Base-by-base conservation (phyloP, 2,888 invertebrate species). In the Yponomeuta evonymella region DNA sequence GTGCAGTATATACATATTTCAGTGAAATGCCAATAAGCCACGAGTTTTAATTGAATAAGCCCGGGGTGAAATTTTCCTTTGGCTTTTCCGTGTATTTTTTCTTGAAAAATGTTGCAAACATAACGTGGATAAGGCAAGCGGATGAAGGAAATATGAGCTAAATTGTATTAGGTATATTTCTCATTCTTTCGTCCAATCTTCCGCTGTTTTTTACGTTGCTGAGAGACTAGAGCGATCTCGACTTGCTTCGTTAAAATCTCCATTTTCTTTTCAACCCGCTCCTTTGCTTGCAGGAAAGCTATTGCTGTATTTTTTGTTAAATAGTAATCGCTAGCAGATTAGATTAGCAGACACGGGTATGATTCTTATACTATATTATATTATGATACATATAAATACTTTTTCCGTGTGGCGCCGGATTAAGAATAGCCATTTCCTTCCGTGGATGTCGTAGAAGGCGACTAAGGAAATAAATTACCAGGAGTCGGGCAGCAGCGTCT, bases 181-280 rank as follows among this genome's bases (percentile, higher is more conserved):
- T 71, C 70, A 70, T 67, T 71, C 70, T 73, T 74, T 72, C 65
- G 48, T 68, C 69, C 70, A 67, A 72, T 72, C 73, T 73, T 67
- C 63, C 15, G 51, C 15, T 15, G 51, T 58, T 58, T 70, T 73
- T 73, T 72, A 64, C 43, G 69, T 29, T 70, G 62, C 48, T 48
- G 36, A 48, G 12, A 36, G 66, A 58, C 70, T 73, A 70, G 71
- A 63, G 62, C 71, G 65, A 70, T 63, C 72, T 70, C 68, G 68
- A 65, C 64, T 67, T 43, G 70, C 71, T 75, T 74, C 73, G 75
- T 75, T 76, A 73, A 74, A 74, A 75, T 72, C 65, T 72, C 74
- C 71, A 73, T 75, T 76, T 58, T 58, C 51, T 58, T 15, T 58
- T 58, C 51, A 58, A 12, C 51, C 51, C 51, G 51, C 51, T 58